phyloP scores from a whole-genome alignment of 1,140 invertebrate genomes.

The Camponotus floridanus region DNA sequence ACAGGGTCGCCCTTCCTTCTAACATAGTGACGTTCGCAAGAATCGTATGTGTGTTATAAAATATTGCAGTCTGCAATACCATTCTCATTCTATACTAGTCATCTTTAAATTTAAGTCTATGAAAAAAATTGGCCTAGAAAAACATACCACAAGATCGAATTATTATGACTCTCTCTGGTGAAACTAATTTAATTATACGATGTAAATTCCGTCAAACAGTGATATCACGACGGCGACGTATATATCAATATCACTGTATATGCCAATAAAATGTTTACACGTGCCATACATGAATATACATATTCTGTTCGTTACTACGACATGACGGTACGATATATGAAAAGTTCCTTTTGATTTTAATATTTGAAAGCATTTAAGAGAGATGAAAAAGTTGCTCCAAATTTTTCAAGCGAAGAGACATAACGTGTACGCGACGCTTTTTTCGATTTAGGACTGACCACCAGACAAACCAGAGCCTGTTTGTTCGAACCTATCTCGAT shows the following conservation, averaged over 20 bases:
- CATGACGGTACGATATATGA: not conserved
- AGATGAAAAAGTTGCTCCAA: not conserved
- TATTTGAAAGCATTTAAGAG: not conserved
- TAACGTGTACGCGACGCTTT: not conserved
- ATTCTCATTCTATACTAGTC: not conserved
- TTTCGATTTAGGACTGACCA: not conserved
- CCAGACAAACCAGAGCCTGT: not conserved
- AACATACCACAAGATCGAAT: not conserved
- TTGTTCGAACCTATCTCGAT: constrained; percentile 13
- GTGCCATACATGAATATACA: no score
- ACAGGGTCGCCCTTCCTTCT: constrained; percentile 20
- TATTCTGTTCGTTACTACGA: not conserved
- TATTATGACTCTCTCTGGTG: not conserved
- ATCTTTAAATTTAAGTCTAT: not conserved
- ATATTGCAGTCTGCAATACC: constrained; percentile 28
- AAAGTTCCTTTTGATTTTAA: not conserved
- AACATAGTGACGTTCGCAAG: constrained; percentile 21
- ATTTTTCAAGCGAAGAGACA: not conserved
- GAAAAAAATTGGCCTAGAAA: not conserved
- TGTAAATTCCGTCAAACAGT: not conserved
- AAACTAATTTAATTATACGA: not conserved
- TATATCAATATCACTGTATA: no score
- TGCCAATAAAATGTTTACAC: not conserved
- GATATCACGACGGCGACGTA: not conserved
- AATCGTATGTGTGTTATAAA: constrained; percentile 9